Evolutionary conservation across 2,888 invertebrate species (phyloP).

Genomic region (Suillia variegata): DNA sequence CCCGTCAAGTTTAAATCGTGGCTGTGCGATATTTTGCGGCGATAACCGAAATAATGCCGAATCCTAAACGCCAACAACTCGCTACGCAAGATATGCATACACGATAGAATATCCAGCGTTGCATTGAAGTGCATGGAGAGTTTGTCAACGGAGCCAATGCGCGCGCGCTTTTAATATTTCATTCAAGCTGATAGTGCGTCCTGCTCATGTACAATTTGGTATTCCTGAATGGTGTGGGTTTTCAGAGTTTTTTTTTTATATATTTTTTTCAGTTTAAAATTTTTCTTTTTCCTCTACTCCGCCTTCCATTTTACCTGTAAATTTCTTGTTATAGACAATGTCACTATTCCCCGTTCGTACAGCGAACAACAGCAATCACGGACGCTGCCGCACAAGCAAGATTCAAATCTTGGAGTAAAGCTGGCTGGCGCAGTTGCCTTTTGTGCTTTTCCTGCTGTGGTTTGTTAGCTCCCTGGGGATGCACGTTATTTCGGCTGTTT

Average conservation of each 20-base stretch:
- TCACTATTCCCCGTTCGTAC: background rate
- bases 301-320: too few relatives aligned
- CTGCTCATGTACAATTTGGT: background rate
- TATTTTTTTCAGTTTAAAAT: too few relatives aligned
- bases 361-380: too few relatives aligned
- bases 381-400: background rate
- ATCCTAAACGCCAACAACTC: background rate
- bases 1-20: background rate
- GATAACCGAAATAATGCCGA: background rate
- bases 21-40: background rate
- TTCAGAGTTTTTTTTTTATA: background rate
- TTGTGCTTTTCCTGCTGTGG: background rate
- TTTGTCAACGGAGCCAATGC: background rate
- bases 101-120: background rate
- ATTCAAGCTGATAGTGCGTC: too few relatives aligned
- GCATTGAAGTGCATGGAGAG: too few relatives aligned
- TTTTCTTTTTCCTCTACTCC: too few relatives aligned
- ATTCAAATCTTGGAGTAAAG: constrained; percentile 14
- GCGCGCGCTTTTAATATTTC: background rate
- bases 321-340: background rate
- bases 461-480: constrained; percentile 12
- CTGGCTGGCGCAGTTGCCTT: background rate
- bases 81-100: background rate
- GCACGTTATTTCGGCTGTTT: constrained; percentile 10
- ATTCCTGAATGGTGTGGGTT: background rate